phyloP scores from a whole-genome alignment of 2,888 invertebrate species.

The Eristalinus aeneus region DNA sequence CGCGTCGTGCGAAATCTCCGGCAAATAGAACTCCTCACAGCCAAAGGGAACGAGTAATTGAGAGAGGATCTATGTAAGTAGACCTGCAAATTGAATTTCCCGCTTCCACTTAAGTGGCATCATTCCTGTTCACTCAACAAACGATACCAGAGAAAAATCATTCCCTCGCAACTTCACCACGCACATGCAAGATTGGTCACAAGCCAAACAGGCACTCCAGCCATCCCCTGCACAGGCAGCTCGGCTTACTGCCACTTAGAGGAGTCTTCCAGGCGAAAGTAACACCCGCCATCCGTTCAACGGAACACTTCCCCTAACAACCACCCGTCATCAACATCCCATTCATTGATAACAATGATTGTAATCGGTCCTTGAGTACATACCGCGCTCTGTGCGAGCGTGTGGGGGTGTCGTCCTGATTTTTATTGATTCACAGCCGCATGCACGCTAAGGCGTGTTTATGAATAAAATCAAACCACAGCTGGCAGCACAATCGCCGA shows the following conservation, averaged over 20 bases:
- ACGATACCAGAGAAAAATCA: background rate
- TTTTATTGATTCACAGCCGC: slow-evolving; percentile 35
- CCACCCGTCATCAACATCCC: slow-evolving; percentile 33
- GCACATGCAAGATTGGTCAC: background rate
- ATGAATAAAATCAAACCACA: slow-evolving; percentile 62
- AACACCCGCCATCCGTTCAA: background rate
- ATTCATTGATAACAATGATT: slow-evolving; percentile 47
- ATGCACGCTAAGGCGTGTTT: slow-evolving; percentile 34
- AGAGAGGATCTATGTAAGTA: background rate
- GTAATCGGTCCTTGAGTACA: slow-evolving; percentile 47
- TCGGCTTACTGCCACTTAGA: background rate
- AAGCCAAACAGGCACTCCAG: background rate
- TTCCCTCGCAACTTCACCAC: background rate
- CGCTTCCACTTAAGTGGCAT: slow-evolving; percentile 2
- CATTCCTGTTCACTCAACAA: background rate
- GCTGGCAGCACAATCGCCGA: slow-evolving; percentile 8
- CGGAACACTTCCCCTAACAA: background rate
- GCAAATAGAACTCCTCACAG: background rate
- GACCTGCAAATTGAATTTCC: slow-evolving; percentile 18
- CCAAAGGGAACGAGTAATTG: background rate
- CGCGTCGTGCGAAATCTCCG: background rate
- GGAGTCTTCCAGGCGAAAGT: background rate
- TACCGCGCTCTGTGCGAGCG: slow-evolving; percentile 9
- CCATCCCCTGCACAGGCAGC: background rate
- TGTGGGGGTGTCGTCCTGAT: background rate